Base-by-base conservation (phyloP, 1,140 invertebrate species). In the Theocolax elegans region DNA sequence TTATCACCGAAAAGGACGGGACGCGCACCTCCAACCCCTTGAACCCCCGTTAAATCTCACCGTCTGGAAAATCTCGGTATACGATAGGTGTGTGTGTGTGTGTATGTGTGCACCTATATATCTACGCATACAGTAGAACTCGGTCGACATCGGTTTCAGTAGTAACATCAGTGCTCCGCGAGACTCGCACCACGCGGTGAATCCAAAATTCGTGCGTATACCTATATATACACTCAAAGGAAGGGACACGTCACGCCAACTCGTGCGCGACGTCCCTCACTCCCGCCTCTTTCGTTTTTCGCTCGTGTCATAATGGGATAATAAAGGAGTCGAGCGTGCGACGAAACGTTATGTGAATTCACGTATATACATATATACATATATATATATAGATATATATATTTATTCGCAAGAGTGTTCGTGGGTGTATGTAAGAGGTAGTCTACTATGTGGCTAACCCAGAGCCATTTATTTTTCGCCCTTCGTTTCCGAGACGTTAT, bases 1-100 rank as follows among this genome's bases (percentile, higher is more conserved):
- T n/a, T n/a, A n/a, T n/a, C n/a, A n/a, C n/a, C n/a, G n/a, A n/a
- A n/a, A n/a, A n/a, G n/a, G n/a, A n/a, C n/a, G n/a, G n/a, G n/a
- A n/a, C n/a, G n/a, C n/a, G n/a, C n/a, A n/a, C n/a, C n/a, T n/a
- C n/a, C n/a, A n/a, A n/a, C n/a, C n/a, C n/a, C n/a, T n/a, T n/a
- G n/a, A n/a, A n/a, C n/a, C n/a, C n/a, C 40, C 42, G 15, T 46
- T 60, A 44, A 60, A 60, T 46, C 58, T 44, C 40, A 10, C 7
- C 12, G 38, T 29, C n/a, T n/a, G n/a, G 38, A 44, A 60, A 60
- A 60, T 60, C 58, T 60, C 58, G 38, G 38, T 49, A n/a, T 49
- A 35, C 31, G 31, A 35, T 10, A 35, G 4, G 10, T 35, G 31
- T 10, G 10, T 35, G 10, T 35, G n/a, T n/a, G n/a, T n/a, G n/a